phyloP scores from a whole-genome alignment of 2,797 vertebrate genomes.

The Gadopsis marmoratus region DNA sequence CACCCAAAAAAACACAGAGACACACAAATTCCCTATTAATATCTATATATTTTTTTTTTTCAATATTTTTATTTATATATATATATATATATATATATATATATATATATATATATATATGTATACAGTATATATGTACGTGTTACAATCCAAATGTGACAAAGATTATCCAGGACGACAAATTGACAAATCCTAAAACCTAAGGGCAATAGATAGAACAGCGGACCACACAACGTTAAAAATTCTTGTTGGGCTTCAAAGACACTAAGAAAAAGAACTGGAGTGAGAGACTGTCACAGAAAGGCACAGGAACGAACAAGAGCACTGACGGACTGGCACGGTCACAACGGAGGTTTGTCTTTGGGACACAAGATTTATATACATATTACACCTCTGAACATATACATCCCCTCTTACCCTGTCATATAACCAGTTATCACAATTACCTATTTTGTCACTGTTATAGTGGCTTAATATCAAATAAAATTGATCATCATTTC shows the following conservation, averaged over 20 bases:
- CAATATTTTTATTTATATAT: too few species aligned
- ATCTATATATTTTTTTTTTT: too few species aligned
- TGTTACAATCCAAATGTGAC: constrained; percentile 53
- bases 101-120: constrained; percentile 14
- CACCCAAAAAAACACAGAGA: too few species aligned
- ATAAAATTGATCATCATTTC: constrained; percentile 42
- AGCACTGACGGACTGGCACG: constrained; percentile 75
- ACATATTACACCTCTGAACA: constrained; percentile 55
- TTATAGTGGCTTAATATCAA: constrained; percentile 55
- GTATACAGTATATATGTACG: constrained; percentile 41
- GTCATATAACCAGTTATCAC: constrained; percentile 43
- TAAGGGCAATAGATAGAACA: constrained; percentile 51
- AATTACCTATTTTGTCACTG: constrained; percentile 19
- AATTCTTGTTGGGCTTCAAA: constrained; percentile 37
- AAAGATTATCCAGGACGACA: constrained; percentile 58
- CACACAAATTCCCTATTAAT: too few species aligned
- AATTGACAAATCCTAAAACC: constrained; percentile 52
- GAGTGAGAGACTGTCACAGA: constrained; percentile 59
- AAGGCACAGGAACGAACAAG: constrained; percentile 73
- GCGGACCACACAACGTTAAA: constrained; percentile 49
- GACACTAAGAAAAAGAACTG: constrained; percentile 68
- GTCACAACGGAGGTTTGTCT: constrained; percentile 68
- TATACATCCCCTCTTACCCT: constrained; percentile 38
- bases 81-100: constrained; percentile 13
- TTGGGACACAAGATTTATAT: constrained; percentile 63